These are phyloP conservation scores for Zenarchopterus dispar DNA, from an alignment of 2,797 vertebrate species.

Conservation along the genomic window DNA sequence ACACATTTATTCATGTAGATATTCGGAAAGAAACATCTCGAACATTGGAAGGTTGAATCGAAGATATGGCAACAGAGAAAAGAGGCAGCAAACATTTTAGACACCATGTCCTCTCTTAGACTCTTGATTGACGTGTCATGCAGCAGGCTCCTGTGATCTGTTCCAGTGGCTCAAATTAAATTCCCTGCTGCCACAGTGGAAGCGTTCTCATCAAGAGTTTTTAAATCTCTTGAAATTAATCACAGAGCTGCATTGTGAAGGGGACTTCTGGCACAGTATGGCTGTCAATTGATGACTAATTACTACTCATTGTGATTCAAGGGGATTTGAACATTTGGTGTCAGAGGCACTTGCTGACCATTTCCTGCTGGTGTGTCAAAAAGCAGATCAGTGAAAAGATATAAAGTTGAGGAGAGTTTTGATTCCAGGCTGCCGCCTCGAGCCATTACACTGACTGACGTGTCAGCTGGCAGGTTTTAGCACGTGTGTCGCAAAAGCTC, in stretches of 20 bases:
- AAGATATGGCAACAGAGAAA: not conserved
- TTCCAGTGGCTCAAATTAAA: slow-evolving; percentile 48
- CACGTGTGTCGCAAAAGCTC: slow-evolving; percentile 24
- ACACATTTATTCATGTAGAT: not conserved
- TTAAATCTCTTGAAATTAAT: slow-evolving; percentile 54
- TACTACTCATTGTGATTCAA: slow-evolving; percentile 51
- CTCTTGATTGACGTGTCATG: slow-evolving; percentile 40
- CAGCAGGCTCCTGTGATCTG: slow-evolving; percentile 32
- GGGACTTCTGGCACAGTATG: slow-evolving; percentile 24
- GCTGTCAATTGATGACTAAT: slow-evolving; percentile 53
- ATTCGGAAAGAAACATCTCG: not conserved
- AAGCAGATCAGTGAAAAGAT: slow-evolving; percentile 33
- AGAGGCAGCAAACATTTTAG: slow-evolving; percentile 8
- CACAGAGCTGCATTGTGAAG: slow-evolving; percentile 35
- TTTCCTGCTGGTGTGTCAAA: slow-evolving; percentile 37
- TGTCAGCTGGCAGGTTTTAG: slow-evolving; percentile 17
- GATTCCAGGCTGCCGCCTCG: slow-evolving; percentile 36
- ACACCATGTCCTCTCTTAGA: slow-evolving; percentile 8
- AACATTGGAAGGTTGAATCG: not conserved
- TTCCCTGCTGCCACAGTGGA: slow-evolving; percentile 19
- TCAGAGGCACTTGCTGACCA: slow-evolving; percentile 37
- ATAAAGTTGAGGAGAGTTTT: slow-evolving; percentile 23
- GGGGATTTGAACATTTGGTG: slow-evolving; percentile 47
- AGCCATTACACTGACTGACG: slow-evolving; percentile 22
- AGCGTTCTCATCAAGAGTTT: slow-evolving; percentile 48